These are phyloP conservation scores for Lepus timidus DNA, from an alignment of 2,113 vertebrate species.

Conservation along the genomic window DNA sequence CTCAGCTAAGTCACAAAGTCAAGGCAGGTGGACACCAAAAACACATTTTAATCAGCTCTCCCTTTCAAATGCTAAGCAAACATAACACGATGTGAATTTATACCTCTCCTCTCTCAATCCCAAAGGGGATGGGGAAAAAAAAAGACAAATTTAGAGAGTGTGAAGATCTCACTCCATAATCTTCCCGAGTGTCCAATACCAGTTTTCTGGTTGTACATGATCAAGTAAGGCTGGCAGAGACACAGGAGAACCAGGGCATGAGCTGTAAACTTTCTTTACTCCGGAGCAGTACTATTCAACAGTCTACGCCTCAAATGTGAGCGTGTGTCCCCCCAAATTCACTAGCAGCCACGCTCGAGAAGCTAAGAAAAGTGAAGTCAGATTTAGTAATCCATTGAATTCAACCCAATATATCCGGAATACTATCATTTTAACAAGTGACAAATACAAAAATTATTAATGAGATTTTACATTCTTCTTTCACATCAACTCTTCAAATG, in stretches of 20 bases:
- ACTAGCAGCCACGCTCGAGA: not conserved
- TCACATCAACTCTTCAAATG: not conserved
- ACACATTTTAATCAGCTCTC: conserved; percentile 29
- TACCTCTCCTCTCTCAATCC: conserved; percentile 43
- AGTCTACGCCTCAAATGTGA: not conserved
- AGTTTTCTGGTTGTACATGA: conserved; percentile 57
- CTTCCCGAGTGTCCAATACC: conserved; percentile 33
- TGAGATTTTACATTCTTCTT: not conserved
- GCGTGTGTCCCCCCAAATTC: too few species aligned
- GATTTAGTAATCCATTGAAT: not conserved
- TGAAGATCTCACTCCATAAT: conserved; percentile 67
- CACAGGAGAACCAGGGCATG: not conserved
- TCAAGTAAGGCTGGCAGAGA: conserved; percentile 38
- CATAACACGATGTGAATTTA: conserved; percentile 53
- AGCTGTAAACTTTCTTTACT: conserved; percentile 25
- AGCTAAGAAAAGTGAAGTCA: not conserved
- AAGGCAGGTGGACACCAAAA: conserved; percentile 20
- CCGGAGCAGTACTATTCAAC: not conserved
- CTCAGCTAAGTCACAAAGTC: not conserved
- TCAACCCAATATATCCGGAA: not conserved
- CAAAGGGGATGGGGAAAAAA: conserved; percentile 2
- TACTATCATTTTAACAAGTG: not conserved
- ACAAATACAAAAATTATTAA: not conserved
- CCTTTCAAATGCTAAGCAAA: conserved; percentile 50
- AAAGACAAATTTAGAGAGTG: conserved; percentile 22